Conservation (phyloP, 2,113 vertebrate genomes). For the Crotalus helleri region DNA sequence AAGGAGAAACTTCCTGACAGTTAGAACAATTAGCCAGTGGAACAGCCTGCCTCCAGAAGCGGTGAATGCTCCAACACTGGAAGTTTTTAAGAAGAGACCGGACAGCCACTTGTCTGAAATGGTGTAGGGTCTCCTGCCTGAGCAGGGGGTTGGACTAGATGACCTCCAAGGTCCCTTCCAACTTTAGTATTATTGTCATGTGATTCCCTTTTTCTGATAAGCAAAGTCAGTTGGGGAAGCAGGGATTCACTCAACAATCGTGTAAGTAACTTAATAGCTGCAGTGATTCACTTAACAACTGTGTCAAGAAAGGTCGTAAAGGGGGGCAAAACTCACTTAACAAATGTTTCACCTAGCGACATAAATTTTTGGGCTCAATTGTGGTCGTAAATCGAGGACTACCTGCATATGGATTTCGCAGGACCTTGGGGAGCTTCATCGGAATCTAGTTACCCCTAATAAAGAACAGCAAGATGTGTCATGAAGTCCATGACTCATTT, state of each 20-base stretch:
- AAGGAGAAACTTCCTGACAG: no score
- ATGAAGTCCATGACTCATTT: rapidly evolving
- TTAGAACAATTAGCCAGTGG: no score
- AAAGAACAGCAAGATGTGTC: rapidly evolving
- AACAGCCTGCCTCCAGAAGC: no score
- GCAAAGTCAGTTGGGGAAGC: neutral
- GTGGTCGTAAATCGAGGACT: neutral
- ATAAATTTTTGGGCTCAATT: neutral
- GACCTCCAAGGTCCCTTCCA: no score
- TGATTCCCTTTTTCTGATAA: neutral
- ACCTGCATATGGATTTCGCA: neutral
- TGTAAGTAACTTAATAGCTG: neutral
- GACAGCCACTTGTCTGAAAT: no score
- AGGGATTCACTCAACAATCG: neutral
- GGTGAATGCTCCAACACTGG: no score
- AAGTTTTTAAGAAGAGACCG: no score
- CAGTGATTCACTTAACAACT: neutral
- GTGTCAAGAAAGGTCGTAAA: neutral
- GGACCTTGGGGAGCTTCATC: neutral
- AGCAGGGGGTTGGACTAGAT: no score
- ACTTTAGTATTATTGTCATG: no score
- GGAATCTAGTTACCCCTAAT: neutral
- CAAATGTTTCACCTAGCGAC: neutral
- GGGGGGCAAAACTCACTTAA: neutral
- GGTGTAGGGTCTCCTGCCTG: no score